phyloP scores from a whole-genome alignment of 2,888 invertebrate species.

The Listrodromus nycthemerus region DNA sequence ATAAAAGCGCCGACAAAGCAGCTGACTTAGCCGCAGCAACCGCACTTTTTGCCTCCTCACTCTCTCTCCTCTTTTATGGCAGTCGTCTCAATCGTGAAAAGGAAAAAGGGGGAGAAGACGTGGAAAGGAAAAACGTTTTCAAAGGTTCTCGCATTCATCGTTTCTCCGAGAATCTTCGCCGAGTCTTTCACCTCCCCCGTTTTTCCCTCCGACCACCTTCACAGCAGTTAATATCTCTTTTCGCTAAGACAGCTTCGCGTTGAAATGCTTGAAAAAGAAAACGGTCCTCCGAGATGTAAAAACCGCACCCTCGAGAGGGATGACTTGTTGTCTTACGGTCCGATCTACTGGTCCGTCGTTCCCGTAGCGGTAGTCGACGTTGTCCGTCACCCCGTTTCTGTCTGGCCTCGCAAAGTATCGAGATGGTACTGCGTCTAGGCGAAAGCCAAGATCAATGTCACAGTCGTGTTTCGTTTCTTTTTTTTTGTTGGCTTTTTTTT shows the following conservation, averaged over 20 bases:
- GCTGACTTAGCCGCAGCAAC: not conserved
- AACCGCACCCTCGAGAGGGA: slow-evolving; percentile 1
- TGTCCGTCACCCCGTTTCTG: slow-evolving; percentile 49
- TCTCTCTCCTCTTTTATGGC: not conserved
- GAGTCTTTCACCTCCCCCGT: not conserved
- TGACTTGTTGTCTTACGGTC: slow-evolving; percentile 32
- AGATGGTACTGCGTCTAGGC: slow-evolving; percentile 66
- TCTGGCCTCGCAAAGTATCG: slow-evolving; percentile 31
- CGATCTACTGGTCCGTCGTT: slow-evolving; percentile 48
- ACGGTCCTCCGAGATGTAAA: not conserved
- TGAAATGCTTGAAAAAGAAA: slow-evolving; percentile 1
- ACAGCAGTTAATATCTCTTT: not conserved
- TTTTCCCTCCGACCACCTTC: not conserved
- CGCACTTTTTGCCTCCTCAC: not conserved
- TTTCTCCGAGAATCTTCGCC: slow-evolving; percentile 2
- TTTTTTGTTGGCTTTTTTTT: slow-evolving; percentile 28
- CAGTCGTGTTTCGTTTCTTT: slow-evolving; percentile 45
- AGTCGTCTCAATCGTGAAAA: not conserved
- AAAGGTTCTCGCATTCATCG: not conserved
- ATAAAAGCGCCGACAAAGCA: slow-evolving; percentile 44
- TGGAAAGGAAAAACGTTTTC: slow-evolving; percentile 20
- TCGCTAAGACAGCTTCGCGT: slow-evolving; percentile 11
- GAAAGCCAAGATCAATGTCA: slow-evolving; percentile 68
- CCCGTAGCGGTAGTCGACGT: slow-evolving; percentile 44
- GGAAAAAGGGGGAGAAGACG: not conserved